These are phyloP conservation scores for Drosophila saltans DNA, from an alignment of 1,140 invertebrate species.

Conservation along the genomic window DNA sequence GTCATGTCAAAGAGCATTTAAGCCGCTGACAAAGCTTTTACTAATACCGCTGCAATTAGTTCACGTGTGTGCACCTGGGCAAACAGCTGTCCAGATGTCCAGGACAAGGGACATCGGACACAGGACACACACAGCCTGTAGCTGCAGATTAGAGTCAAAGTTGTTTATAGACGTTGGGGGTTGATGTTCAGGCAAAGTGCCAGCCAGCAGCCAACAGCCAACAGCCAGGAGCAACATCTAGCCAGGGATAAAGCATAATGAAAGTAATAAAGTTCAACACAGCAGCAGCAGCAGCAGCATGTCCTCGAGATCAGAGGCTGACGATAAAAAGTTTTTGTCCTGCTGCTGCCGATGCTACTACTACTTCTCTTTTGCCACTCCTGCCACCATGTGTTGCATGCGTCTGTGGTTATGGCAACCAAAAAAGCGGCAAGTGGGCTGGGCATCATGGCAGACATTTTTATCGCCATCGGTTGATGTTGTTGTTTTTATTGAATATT, in stretches of 20 bases:
- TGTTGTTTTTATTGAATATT: slow-evolving; percentile 82
- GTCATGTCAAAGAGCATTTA: slow-evolving; percentile 42
- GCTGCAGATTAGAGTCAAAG: slow-evolving; percentile 70
- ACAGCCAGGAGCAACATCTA: not conserved
- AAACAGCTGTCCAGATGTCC: slow-evolving; percentile 39
- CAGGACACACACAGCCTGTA: slow-evolving; percentile 34
- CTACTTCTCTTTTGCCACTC: slow-evolving; percentile 1
- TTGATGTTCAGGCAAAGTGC: slow-evolving; percentile 7
- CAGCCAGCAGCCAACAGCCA: not conserved
- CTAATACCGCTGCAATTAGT: slow-evolving; percentile 80
- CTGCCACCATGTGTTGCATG: slow-evolving; percentile 52
- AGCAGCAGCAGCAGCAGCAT: slow-evolving; percentile 16
- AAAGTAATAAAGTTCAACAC: slow-evolving; percentile 76
- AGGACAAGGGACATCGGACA: slow-evolving; percentile 22
- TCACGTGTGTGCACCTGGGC: slow-evolving; percentile 68
- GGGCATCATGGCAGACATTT: slow-evolving; percentile 58
- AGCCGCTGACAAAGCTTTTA: slow-evolving; percentile 74
- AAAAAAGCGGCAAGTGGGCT: slow-evolving; percentile 38
- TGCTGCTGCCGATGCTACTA: not conserved
- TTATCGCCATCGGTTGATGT: slow-evolving; percentile 59
- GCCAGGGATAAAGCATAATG: slow-evolving; percentile 71
- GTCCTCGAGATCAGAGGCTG: slow-evolving; percentile 47
- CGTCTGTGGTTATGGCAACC: slow-evolving; percentile 57
- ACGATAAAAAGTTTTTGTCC: slow-evolving; percentile 68
- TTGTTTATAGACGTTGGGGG: slow-evolving; percentile 66